Evolutionary conservation across 1,140 invertebrate genomes (phyloP).

Genomic region (Apolygus lucorum): DNA sequence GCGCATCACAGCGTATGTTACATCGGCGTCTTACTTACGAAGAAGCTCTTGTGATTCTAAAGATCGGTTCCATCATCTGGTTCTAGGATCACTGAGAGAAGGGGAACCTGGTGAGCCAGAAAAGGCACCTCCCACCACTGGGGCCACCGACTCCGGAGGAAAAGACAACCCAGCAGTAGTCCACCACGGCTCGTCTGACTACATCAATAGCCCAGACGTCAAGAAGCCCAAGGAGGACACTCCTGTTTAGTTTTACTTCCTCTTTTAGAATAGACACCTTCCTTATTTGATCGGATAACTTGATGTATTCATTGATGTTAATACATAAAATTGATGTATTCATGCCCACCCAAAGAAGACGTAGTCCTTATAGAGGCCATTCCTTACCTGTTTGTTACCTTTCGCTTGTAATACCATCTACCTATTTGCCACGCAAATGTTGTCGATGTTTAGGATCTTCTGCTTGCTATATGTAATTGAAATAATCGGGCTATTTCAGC

Average conservation of each 20-base stretch:
- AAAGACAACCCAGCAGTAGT: slow-evolving; percentile 25
- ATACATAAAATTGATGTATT: no score
- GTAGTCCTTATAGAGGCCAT: background rate
- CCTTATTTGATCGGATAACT: no score
- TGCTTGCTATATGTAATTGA: no score
- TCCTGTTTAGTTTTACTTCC: slow-evolving; percentile 1
- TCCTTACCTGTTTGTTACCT: background rate
- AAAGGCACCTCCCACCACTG: slow-evolving; percentile 11
- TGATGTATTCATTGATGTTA: no score
- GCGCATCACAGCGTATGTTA: no score
- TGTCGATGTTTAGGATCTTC: no score
- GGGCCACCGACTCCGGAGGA: slow-evolving; percentile 5
- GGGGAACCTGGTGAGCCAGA: slow-evolving; percentile 14
- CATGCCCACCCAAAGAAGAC: background rate
- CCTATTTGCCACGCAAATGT: no score
- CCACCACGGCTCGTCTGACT: slow-evolving; percentile 22
- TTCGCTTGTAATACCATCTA: no score
- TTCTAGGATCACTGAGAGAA: slow-evolving; percentile 19
- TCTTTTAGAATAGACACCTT: background rate
- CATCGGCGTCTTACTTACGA: no score
- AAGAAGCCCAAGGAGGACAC: slow-evolving; percentile 29
- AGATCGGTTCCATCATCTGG: background rate
- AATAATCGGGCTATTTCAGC: no score
- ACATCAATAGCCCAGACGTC: slow-evolving; percentile 22
- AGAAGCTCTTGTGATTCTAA: no score